Percentiles rank a stretch among this genome's conserved stretches.
phyloP scores from a whole-genome alignment of 2,888 invertebrate genomes.

The Chymomyza caudatula region DNA sequence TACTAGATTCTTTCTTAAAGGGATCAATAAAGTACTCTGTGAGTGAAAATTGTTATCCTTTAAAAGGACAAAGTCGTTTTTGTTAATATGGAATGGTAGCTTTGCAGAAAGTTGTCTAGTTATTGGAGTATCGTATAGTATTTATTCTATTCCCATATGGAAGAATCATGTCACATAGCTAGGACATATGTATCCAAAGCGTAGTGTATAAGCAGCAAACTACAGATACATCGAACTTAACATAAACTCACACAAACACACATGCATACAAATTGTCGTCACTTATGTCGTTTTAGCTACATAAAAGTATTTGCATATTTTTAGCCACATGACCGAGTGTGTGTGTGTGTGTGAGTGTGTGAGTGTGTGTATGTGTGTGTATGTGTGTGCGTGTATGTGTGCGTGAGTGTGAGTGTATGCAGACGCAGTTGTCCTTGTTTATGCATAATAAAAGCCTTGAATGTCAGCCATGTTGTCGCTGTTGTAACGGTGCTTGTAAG shows the following conservation, averaged over 20 bases:
- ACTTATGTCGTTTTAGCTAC: constrained; percentile 57
- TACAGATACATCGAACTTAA: not conserved
- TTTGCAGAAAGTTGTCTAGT: too few species aligned
- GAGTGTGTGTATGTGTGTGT: not conserved
- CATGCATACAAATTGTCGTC: constrained; percentile 61
- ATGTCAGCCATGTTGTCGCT: constrained; percentile 10
- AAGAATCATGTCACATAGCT: too few species aligned
- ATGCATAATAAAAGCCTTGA: constrained; percentile 52
- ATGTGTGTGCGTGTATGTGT: not conserved
- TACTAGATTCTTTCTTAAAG: too few species aligned
- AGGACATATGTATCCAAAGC: not conserved
- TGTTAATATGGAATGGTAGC: too few species aligned
- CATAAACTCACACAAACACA: not conserved
- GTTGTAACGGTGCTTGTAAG: constrained; percentile 1
- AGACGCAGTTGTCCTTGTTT: constrained; percentile 42
- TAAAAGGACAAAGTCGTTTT: too few species aligned
- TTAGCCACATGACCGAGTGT: constrained; percentile 18
- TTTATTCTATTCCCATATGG: too few species aligned
- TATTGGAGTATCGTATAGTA: too few species aligned
- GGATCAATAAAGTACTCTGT: too few species aligned
- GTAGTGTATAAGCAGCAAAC: not conserved
- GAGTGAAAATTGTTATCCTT: too few species aligned
- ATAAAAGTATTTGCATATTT: constrained; percentile 67
- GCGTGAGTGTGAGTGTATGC: not conserved
- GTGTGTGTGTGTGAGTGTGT: constrained; percentile 1